Percentiles rank a stretch among this genome's conserved stretches.
These are phyloP conservation scores for Amphimallon solstitiale DNA, from an alignment of 2,888 invertebrate genomes.

Conservation along the genomic window DNA sequence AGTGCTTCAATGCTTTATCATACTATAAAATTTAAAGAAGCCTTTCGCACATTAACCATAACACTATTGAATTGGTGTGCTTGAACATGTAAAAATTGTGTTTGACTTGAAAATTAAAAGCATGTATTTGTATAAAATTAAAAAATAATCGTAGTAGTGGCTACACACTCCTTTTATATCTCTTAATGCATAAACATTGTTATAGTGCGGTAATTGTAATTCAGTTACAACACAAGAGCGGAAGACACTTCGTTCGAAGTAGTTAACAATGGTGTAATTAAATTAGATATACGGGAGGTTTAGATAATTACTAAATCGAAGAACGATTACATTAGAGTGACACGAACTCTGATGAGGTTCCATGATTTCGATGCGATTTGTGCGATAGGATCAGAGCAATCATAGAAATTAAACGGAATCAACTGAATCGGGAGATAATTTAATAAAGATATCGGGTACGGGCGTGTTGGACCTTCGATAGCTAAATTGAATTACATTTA, in stretches of 20 bases:
- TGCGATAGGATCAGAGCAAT: constrained; percentile 44
- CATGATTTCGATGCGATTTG: constrained; percentile 35
- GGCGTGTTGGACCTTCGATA: constrained; percentile 13
- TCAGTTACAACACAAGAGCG: constrained; percentile 8
- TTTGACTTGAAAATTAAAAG: too few relatives aligned
- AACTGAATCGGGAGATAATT: constrained; percentile 38
- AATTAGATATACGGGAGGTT: constrained; percentile 20
- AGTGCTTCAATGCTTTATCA: too few relatives aligned
- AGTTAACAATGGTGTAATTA: constrained; percentile 13
- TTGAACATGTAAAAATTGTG: too few relatives aligned
- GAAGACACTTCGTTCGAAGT: constrained; percentile 5
- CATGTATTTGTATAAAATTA: too few relatives aligned
- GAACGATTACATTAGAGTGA: constrained; percentile 25
- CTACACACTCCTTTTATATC: too few relatives aligned
- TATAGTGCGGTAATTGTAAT: not conserved
- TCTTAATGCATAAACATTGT: constrained; percentile 6
- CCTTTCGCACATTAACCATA: too few relatives aligned
- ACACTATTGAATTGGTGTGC: too few relatives aligned
- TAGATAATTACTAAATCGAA: constrained; percentile 27
- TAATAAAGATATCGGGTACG: constrained; percentile 30
- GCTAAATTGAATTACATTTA: constrained; percentile 11
- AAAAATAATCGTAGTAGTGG: too few relatives aligned
- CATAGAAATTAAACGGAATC: constrained; percentile 45
- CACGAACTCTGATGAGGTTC: constrained; percentile 27
- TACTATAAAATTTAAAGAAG: too few relatives aligned